Conservation (phyloP, 2,113 vertebrate genomes). For the Hoplias malabaricus region DNA sequence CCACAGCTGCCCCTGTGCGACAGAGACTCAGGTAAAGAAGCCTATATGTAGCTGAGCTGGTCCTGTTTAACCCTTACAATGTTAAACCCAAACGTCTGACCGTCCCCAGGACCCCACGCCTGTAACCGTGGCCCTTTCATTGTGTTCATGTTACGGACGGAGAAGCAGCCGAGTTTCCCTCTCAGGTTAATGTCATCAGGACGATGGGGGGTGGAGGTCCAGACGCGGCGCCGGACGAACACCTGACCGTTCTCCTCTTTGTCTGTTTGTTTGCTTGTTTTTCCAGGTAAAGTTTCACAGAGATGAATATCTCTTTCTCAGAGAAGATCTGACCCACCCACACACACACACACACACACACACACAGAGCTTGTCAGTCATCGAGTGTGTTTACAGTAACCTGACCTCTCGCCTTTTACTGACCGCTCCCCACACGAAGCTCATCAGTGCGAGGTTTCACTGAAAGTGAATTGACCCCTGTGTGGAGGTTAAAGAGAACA, state of each 20-base stretch:
- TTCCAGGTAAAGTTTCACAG: neutral
- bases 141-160: too few relatives aligned
- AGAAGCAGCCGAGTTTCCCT: too few relatives aligned
- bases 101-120: too few relatives aligned
- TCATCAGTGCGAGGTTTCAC: neutral
- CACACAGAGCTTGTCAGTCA: neutral
- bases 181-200: too few relatives aligned
- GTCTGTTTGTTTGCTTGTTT: neutral
- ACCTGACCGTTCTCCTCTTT: neutral
- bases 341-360: neutral
- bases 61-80: too few relatives aligned
- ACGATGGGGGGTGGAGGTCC: neutral
- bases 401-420: neutral
- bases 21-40: too few relatives aligned
- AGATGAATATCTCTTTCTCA: neutral
- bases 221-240: neutral
- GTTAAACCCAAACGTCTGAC: too few relatives aligned
- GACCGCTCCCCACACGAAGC: neutral
- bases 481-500: conserved; percentile 49
- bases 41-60: too few relatives aligned
- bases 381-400: neutral
- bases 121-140: too few relatives aligned
- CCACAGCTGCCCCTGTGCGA: too few relatives aligned
- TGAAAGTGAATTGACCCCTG: conserved; percentile 42
- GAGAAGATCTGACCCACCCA: too few relatives aligned